phyloP scores from a whole-genome alignment of 2,888 invertebrate genomes.

The Trachelus stipa region DNA sequence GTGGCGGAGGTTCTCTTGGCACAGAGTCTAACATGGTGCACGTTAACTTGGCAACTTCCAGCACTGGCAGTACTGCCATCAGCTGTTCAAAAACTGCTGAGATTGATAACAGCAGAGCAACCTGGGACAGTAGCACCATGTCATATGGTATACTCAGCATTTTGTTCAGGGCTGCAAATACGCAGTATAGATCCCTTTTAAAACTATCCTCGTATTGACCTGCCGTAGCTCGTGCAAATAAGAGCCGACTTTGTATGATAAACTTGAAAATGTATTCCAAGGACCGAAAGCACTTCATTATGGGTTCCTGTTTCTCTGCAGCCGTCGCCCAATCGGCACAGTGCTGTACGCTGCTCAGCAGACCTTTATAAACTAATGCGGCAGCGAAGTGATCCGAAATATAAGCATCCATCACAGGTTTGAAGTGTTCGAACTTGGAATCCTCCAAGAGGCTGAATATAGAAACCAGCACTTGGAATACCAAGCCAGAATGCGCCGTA shows the following conservation, averaged over 20 bases:
- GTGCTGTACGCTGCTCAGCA: constrained; percentile 89
- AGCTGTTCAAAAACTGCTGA: constrained; percentile 88
- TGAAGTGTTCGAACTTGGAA: constrained; percentile 92
- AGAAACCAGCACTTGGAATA: constrained; percentile 92
- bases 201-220: constrained; percentile 92
- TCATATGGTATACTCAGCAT: constrained; percentile 80
- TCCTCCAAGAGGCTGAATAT: constrained; percentile 92
- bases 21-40: constrained; percentile 82
- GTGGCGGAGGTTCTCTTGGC: constrained; percentile 76
- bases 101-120: constrained; percentile 84
- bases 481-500: constrained; percentile 88
- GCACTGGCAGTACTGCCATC: constrained; percentile 77
- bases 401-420: constrained; percentile 93
- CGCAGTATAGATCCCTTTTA: constrained; percentile 81
- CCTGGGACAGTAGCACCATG: constrained; percentile 83
- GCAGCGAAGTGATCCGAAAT: constrained; percentile 95
- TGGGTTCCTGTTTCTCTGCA: constrained; percentile 89
- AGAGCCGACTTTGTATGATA: constrained; percentile 86
- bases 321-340: constrained; percentile 89
- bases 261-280: constrained; percentile 93
- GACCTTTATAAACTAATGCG: constrained; percentile 91
- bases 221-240: constrained; percentile 88
- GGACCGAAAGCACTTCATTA: constrained; percentile 90
- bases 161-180: constrained; percentile 82
- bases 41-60: constrained; percentile 84